Evolutionary conservation across 2,113 vertebrate genomes (phyloP).

Genomic region (Chloropsis cyanopogon): DNA sequence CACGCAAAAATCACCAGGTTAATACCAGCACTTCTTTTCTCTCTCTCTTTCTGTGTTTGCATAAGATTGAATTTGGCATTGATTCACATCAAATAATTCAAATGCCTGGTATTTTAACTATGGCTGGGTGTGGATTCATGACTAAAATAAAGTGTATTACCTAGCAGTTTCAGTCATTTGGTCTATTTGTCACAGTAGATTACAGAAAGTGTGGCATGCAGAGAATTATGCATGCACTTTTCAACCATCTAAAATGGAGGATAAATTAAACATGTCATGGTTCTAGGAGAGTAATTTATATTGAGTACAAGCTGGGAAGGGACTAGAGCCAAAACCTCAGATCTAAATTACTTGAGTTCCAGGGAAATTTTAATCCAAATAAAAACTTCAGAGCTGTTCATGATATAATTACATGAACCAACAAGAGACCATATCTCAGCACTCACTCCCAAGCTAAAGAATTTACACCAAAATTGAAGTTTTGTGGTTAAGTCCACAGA

Average conservation of each 20-base stretch:
- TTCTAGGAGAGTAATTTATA: constrained; percentile 63
- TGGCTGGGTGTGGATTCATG: constrained; percentile 33
- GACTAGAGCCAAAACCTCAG: constrained; percentile 24
- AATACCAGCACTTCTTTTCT: neutral
- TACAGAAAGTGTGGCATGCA: constrained; percentile 27
- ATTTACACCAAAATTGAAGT: neutral
- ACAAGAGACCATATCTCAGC: neutral
- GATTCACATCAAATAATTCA: constrained; percentile 65
- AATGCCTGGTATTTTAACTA: constrained; percentile 58
- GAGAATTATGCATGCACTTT: constrained; percentile 62
- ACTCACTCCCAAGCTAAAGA: neutral
- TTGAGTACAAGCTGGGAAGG: constrained; percentile 50
- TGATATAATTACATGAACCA: constrained; percentile 16
- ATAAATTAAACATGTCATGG: constrained; percentile 46
- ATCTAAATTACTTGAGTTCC: constrained; percentile 40
- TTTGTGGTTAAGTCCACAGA: neutral
- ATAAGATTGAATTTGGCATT: constrained; percentile 47
- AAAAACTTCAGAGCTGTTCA: constrained; percentile 29
- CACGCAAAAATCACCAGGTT: neutral
- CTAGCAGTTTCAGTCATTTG: constrained; percentile 58
- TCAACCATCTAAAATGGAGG: constrained; percentile 25
- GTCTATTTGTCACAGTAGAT: constrained; percentile 56
- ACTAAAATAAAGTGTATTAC: constrained; percentile 59
- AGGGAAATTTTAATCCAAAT: constrained; percentile 42
- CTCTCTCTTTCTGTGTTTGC: constrained; percentile 21